A percentile compares a stretch with the other conserved stretches of the same genome.
Conservation (phyloP, 2,888 invertebrate species). For the Drosophila koepferae region DNA sequence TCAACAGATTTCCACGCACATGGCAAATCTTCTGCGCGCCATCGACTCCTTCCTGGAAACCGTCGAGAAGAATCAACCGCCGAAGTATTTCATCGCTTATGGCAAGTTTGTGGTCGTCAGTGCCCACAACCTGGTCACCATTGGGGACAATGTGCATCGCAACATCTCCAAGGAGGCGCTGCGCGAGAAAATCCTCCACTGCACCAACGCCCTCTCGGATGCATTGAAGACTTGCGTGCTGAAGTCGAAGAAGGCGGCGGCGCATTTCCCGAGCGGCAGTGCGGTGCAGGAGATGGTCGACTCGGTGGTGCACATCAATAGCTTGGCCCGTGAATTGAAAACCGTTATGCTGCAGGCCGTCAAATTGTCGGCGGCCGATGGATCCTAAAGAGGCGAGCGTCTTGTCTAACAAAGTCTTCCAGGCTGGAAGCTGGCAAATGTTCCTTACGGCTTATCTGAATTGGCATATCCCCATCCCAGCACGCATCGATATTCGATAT, state of each 20-base stretch:
- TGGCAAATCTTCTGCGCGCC: constrained; percentile 93
- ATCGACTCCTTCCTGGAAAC: constrained; percentile 96
- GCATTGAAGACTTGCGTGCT: constrained; percentile 93
- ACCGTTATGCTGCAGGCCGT: constrained; percentile 90
- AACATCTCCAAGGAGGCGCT: constrained; percentile 92
- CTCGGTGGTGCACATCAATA: constrained; percentile 93
- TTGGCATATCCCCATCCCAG: constrained; percentile 69
- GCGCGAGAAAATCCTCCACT: constrained; percentile 90
- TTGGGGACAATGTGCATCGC: constrained; percentile 96
- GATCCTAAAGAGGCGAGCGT: constrained; percentile 47
- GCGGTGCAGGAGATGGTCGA: constrained; percentile 98
- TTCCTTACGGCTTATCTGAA: constrained; percentile 54
- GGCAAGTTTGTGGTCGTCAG: constrained; percentile 97
- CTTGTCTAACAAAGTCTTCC: constrained; percentile 77
- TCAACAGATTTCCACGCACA: constrained; percentile 93
- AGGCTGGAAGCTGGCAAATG: constrained; percentile 57
- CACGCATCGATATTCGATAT: constrained; percentile 30
- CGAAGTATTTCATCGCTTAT: constrained; percentile 96
- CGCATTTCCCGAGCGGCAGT: constrained; percentile 95
- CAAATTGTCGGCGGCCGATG: constrained; percentile 74
- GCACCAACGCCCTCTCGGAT: constrained; percentile 92
- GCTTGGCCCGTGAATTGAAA: constrained; percentile 92
- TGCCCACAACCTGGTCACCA: constrained; percentile 96
- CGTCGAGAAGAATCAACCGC: constrained; percentile 96
- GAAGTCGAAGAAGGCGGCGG: constrained; percentile 95